A percentile compares a stretch with the other conserved stretches of the same genome.
phyloP scores from a whole-genome alignment of 2,888 invertebrate genomes.

The Stenodera caucasica region DNA sequence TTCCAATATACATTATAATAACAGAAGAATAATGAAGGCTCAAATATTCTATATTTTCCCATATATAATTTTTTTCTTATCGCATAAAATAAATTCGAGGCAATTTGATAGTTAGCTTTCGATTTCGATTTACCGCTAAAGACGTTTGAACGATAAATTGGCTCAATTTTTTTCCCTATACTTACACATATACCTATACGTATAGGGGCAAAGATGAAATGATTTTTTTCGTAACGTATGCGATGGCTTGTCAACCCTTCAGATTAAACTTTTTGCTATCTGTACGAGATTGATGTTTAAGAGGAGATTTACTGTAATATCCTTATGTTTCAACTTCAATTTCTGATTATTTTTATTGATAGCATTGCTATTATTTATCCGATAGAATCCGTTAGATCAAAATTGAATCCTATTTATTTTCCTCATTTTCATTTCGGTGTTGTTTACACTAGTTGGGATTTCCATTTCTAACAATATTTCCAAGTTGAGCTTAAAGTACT shows the following conservation, averaged over 20 bases:
- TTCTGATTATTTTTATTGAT: constrained; percentile 20
- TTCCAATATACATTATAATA: constrained; percentile 16
- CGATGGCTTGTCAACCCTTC: not conserved
- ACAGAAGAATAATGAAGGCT: constrained; percentile 8
- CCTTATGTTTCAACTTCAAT: constrained; percentile 18
- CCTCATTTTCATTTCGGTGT: constrained; percentile 8
- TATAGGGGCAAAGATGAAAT: constrained; percentile 16
- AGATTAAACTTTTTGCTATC: constrained; percentile 29
- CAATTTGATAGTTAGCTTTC: constrained; percentile 38
- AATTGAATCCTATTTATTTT: too few species aligned
- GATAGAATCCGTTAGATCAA: too few species aligned
- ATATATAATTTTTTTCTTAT: too few species aligned
- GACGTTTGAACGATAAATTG: constrained; percentile 34
- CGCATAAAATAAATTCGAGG: constrained; percentile 38
- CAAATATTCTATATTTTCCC: not conserved
- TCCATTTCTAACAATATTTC: not conserved
- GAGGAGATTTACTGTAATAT: constrained; percentile 16
- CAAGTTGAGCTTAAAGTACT: constrained; percentile 1
- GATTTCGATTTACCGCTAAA: constrained; percentile 40
- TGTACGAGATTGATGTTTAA: constrained; percentile 22
- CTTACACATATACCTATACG: not conserved
- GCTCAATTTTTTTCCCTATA: constrained; percentile 27
- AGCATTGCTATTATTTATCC: not conserved
- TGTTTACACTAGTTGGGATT: not conserved
- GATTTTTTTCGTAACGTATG: constrained; percentile 20